These are phyloP conservation scores for Dolichopus griseipennis DNA, from an alignment of 2,888 invertebrate species.

Conservation along the genomic window DNA sequence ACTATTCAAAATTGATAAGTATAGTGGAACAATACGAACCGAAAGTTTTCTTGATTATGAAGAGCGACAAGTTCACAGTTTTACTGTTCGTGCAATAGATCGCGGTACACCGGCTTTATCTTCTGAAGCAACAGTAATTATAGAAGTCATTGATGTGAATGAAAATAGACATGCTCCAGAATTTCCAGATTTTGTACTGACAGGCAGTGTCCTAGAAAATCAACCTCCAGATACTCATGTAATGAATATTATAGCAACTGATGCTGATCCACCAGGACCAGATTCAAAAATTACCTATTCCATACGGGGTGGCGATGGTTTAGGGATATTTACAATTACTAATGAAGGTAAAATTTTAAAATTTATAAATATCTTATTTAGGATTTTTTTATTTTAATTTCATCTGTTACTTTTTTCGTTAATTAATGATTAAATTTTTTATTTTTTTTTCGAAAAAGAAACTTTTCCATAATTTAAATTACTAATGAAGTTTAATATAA, in stretches of 20 bases:
- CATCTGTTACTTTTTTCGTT: no score
- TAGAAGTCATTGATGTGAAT: constrained; percentile 89
- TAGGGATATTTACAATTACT: constrained; percentile 87
- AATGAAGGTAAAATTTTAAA: constrained; percentile 58
- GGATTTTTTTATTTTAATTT: no score
- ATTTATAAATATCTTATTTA: no score
- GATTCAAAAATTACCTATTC: constrained; percentile 79
- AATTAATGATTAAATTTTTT: no score
- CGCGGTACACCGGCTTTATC: constrained; percentile 72
- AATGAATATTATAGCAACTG: constrained; percentile 66
- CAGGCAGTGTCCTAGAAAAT: constrained; percentile 71
- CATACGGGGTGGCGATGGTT: constrained; percentile 78
- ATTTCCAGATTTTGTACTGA: constrained; percentile 71
- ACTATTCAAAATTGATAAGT: constrained; percentile 68
- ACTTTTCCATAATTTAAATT: no score
- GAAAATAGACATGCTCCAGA: constrained; percentile 79
- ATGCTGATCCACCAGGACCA: constrained; percentile 69
- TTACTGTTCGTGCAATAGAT: constrained; percentile 78
- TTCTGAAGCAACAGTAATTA: constrained; percentile 68
- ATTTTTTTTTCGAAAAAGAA: no score
- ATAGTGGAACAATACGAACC: constrained; percentile 80
- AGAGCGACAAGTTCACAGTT: constrained; percentile 76
- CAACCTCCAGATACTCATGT: constrained; percentile 67
- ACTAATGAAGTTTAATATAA: no score
- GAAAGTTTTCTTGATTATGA: constrained; percentile 77